Conservation (phyloP, 2,888 invertebrate genomes). For the Rhimphoctona megacephalus region DNA sequence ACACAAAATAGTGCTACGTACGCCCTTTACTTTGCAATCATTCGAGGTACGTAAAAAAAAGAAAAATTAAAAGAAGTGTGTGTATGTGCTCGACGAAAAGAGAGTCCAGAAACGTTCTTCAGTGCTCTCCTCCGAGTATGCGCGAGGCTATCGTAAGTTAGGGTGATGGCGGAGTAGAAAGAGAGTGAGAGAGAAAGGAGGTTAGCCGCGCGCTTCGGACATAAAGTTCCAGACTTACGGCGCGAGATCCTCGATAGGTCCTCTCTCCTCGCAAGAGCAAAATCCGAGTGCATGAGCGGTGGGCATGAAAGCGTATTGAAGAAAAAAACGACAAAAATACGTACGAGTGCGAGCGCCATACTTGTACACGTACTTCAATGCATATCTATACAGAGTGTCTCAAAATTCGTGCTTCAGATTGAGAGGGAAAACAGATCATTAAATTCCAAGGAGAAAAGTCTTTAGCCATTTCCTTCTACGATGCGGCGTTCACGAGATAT, state of each 20-base stretch:
- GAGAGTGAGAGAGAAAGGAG: conserved; percentile 79
- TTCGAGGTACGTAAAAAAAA: conserved; percentile 20
- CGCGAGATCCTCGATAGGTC: conserved; percentile 85
- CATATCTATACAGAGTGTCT: conserved; percentile 55
- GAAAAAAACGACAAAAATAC: conserved; percentile 49
- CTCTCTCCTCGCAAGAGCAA: conserved; percentile 70
- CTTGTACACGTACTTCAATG: conserved; percentile 74
- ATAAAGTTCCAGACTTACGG: conserved; percentile 85
- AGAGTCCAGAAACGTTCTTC: conserved; percentile 53
- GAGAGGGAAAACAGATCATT: not conserved
- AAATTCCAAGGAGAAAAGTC: not conserved
- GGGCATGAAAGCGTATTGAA: conserved; percentile 83
- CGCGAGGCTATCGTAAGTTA: conserved; percentile 84
- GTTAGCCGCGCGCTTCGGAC: conserved; percentile 81
- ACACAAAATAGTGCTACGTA: conserved; percentile 35
- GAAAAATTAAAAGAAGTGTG: conserved; percentile 16
- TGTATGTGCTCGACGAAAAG: conserved; percentile 61
- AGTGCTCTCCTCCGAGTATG: conserved; percentile 59
- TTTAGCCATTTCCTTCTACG: not conserved
- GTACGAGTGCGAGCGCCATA: conserved; percentile 56
- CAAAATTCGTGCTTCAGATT: conserved; percentile 36
- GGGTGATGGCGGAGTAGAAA: conserved; percentile 81
- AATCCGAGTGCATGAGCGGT: conserved; percentile 77
- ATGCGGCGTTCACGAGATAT: not conserved
- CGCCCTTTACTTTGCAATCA: conserved; percentile 40